These are phyloP conservation scores for Halictus rubicundus DNA, from an alignment of 1,140 invertebrate species.

Conservation along the genomic window DNA sequence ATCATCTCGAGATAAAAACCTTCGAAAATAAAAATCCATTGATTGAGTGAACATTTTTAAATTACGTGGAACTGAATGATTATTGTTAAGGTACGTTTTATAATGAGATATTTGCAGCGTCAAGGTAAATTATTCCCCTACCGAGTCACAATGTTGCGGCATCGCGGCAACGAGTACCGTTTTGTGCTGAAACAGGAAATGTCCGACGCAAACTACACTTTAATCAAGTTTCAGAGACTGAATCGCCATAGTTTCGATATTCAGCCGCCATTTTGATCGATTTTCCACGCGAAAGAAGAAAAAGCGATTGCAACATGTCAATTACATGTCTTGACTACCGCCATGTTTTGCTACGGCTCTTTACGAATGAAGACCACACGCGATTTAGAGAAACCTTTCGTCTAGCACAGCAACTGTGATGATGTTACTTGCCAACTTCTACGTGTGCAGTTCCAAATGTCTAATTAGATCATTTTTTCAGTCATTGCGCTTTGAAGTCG, in stretches of 20 bases:
- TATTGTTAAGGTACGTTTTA: too few species aligned
- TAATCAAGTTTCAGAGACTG: not conserved
- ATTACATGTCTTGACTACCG: not conserved
- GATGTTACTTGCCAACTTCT: not conserved
- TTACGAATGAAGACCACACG: not conserved
- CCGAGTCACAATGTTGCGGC: not conserved
- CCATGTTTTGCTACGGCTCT: not conserved
- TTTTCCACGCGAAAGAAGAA: not conserved
- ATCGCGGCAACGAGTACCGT: not conserved
- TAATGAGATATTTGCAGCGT: too few species aligned
- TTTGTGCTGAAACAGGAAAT: not conserved
- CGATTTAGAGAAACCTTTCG: not conserved
- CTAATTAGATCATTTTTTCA: not conserved
- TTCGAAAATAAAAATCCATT: too few species aligned
- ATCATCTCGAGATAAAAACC: too few species aligned
- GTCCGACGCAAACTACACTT: not conserved
- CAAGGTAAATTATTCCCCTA: too few species aligned
- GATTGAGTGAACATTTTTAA: too few species aligned
- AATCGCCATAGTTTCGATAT: not conserved
- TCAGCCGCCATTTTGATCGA: constrained; percentile 2
- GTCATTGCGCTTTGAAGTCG: too few species aligned
- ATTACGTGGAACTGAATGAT: too few species aligned
- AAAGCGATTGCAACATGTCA: not conserved
- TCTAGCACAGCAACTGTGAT: not conserved
- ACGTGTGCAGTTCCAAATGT: not conserved